Base-by-base conservation (phyloP, 1,140 invertebrate species). In the Carposina sasakii region DNA sequence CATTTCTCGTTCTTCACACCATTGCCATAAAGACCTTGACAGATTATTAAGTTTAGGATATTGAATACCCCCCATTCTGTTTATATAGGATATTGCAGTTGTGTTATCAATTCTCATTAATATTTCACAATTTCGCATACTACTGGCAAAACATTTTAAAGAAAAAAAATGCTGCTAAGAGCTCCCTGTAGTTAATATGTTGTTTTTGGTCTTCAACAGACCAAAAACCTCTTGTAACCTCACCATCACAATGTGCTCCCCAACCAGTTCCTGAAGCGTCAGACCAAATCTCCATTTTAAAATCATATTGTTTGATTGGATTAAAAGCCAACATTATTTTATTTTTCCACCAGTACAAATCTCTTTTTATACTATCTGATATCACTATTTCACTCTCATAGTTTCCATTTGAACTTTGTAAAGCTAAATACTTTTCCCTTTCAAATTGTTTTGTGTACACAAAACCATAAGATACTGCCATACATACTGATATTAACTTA, bases 391-490 rank as follows among this genome's bases (percentile, higher is more conserved):
- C n/a, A n/a, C 22, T 28, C 36, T 57, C 43, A 45, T 52, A 57
- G 17, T 53, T 30, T 1, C 45, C 45, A n/a, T 8, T 3, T 19
- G 41, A 34, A 10, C 9, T 26, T 28, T 33, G 16, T 6, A 54
- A 19, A 2, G 47, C 43, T 9, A 54, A 16, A 9, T 31, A 57
- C 17, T 58, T 67, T 15, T 51, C 43, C 33, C 42, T 44, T 46
- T 64, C 60, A 9, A 64, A 26, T 4, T 12, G 28, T 30, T 60
- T 70, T 0, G 54, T 61, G 34, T 66, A 63, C 8, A 67, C 15
- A 8, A 39, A 22, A 3, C 64, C 60, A 26, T 63, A 71, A 12
- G 50, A 44, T 1, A 48, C 33, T 6, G 58, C 60, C 10, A 26
- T 21, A 40, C 65, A 71, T 37, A 53, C 52, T 4, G 60, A 53